A percentile compares a stretch with the other conserved stretches of the same genome.
Evolutionary conservation across 1,140 invertebrate species (phyloP).

Genomic region (Ceratosolen solmsi): DNA sequence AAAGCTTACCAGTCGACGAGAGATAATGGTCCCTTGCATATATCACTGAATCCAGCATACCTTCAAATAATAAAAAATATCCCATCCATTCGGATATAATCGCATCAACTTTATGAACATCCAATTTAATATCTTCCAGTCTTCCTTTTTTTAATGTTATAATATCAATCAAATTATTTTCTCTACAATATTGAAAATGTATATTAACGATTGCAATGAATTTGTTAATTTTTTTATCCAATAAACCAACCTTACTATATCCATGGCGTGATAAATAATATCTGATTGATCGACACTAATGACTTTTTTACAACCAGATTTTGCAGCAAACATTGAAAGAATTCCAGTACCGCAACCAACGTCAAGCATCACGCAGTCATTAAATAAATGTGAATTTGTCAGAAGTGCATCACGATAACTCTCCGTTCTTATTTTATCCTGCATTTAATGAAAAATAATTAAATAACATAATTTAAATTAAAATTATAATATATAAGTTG

Average conservation of each 20-base stretch:
- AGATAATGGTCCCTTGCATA: slow-evolving; percentile 95
- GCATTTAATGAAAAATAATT: slow-evolving; percentile 54
- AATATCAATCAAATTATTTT: slow-evolving; percentile 83
- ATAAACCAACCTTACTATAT: slow-evolving; percentile 83
- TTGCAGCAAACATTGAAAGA: slow-evolving; percentile 95
- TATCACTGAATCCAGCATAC: slow-evolving; percentile 95
- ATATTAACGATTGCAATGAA: slow-evolving; percentile 26
- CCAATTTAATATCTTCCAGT: slow-evolving; percentile 90
- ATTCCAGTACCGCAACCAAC: slow-evolving; percentile 98
- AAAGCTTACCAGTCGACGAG: slow-evolving; percentile 82
- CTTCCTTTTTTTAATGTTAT: slow-evolving; percentile 88
- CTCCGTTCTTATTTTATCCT: slow-evolving; percentile 94
- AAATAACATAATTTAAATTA: slow-evolving; percentile 32
- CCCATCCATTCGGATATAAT: slow-evolving; percentile 99
- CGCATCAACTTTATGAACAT: slow-evolving; percentile 91
- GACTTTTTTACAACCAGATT: slow-evolving; percentile 93
- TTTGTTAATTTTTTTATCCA: slow-evolving; percentile 42
- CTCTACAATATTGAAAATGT: slow-evolving; percentile 70
- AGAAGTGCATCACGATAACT: slow-evolving; percentile 95
- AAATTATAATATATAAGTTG: slow-evolving; percentile 32
- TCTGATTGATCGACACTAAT: slow-evolving; percentile 95
- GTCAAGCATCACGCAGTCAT: slow-evolving; percentile 91
- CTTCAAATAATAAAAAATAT: slow-evolving; percentile 98
- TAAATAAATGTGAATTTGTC: slow-evolving; percentile 81
- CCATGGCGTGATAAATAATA: slow-evolving; percentile 88